These are phyloP conservation scores for Hippocampus zosterae DNA, from an alignment of 2,113 vertebrate genomes.

Conservation along the genomic window DNA sequence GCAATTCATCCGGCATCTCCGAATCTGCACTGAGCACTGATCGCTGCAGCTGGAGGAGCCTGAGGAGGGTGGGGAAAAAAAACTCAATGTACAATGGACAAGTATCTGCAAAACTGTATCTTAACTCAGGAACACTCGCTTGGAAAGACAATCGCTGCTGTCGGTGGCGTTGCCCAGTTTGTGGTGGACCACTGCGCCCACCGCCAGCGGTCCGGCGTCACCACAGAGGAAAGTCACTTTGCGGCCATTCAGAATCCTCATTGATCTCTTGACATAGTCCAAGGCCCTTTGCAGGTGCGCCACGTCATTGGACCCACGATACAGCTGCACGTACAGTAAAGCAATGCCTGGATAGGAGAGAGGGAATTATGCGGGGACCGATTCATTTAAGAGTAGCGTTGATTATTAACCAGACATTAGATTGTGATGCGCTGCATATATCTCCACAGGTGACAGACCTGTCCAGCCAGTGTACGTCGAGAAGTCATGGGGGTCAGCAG, in stretches of 20 bases:
- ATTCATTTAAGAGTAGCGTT: not conserved
- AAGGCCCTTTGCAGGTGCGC: constrained; percentile 84
- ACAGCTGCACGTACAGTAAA: constrained; percentile 87
- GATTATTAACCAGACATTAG: not conserved
- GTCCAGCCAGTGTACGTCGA: constrained; percentile 95
- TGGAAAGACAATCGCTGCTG: constrained; percentile 84
- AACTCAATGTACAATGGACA: not conserved
- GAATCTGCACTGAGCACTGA: constrained; percentile 76
- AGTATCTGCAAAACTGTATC: not conserved
- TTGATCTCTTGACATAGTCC: constrained; percentile 88
- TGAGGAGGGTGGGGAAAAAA: constrained; percentile 43
- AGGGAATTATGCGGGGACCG: not conserved
- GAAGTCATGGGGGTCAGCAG: constrained; percentile 92
- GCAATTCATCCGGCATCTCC: constrained; percentile 87
- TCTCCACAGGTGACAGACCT: constrained; percentile 65
- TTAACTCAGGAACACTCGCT: constrained; percentile 59
- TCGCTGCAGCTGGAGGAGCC: constrained; percentile 87
- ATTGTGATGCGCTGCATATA: not conserved
- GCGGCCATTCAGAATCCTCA: constrained; percentile 87
- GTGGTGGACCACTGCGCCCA: constrained; percentile 89
- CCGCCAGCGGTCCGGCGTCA: constrained; percentile 89
- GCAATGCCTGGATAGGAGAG: constrained; percentile 77
- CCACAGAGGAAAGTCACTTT: constrained; percentile 93
- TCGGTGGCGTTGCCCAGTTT: constrained; percentile 79
- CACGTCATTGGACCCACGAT: constrained; percentile 76